Base-by-base conservation (phyloP, 2,113 vertebrate genomes). In the Saccopteryx leptura region DNA sequence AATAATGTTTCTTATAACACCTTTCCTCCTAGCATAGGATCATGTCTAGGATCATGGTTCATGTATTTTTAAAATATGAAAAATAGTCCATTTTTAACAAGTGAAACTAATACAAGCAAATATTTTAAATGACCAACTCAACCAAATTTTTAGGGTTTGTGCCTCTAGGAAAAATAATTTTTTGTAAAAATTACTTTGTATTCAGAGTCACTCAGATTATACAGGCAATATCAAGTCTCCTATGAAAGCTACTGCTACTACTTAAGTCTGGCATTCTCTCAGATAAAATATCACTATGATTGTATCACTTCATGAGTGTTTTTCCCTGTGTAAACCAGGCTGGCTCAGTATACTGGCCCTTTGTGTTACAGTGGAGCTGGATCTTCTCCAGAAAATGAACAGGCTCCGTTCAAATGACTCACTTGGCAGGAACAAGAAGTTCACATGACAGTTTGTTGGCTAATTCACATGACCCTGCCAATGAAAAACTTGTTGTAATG, bases 401-500 rank as follows among this genome's bases (percentile, higher is more conserved):
- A 75, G 8, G 54, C 65, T 93, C n/a, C 31, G 58, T 60, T 83
- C 93, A 83, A 80, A 71, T 84, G 60, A 94, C 66, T 95, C 85
- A 83, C 54, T 46, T 79, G 76, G 82, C 80, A 88, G 48, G 65
- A 90, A 68, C 15, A 33, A 75, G 58, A 28, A 10, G 18, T 48
- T 79, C 95, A 85, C 80, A 79, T 74, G 93, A 89, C 66, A 80
- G 26, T n/a, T 2, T 14, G 31, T 39, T 66, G 60, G 66, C 17
- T 87, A 15, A 80, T 24, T 69, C 60, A 91, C 72, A 81, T 60
- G 92, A 95, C 23, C 54, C 71, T 28, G 39, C 6, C n/a, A 66
- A 28, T 5, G 48, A 85, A 88, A 87, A 65, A 13, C 18, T 1
- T 26, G 12, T 31, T 14, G 18, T 56, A 54, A n/a, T 61, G 33